Evolutionary conservation across 1,140 invertebrate genomes (phyloP), one percentile per base, ranked within the genome.

Genomic region (Dendroctonus valens): DNA sequence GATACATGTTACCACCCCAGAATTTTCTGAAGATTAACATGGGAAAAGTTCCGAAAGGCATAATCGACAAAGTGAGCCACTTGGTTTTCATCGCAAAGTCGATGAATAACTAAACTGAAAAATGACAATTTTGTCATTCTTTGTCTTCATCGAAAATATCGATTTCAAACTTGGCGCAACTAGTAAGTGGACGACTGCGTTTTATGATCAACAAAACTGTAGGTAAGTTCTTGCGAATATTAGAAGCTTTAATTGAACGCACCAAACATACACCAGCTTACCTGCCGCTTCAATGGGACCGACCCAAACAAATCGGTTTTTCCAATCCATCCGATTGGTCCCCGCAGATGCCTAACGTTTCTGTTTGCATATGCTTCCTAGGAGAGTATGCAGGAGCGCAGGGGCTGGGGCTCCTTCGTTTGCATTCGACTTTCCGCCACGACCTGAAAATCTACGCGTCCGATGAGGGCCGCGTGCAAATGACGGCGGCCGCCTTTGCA

Each of bases 361-460:
- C 12, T n/a, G 15, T 53, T 11, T n/a, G 9, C 9, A 53, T 46
- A 11, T 46, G 12, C 1, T 52, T 44, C 59, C 55, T 80, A 93
- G 93, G 93, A 73, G 92, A 94, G 79, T 91, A 90, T 81, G 87
- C 86, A 51, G 92, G 92, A 40, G 93, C 91, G 5, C 92, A 95
- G 82, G 96, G 96, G 5, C 81, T 98, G 6, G 96, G 96, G 7
- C 83, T 98, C 14, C 83, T 97, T 0, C 85, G 98, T 39, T 81
- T 99, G 0, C 98, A 99, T 79, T 98, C 95, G 2, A 99, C 98
- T 0, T 99, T 97, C 79, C 87, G 98, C 2, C 98, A 99, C 79
- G 98, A 99, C 79, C 83, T 99, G 14, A 99, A 99, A 82, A 99
- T 99, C 66, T 99, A 99, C 81, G 97, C 98, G 0, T 98, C 95